Percentiles rank a stretch among this genome's conserved stretches.
Evolutionary conservation across 2,113 vertebrate genomes (phyloP).

Genomic region (Malaclemys terrapin): DNA sequence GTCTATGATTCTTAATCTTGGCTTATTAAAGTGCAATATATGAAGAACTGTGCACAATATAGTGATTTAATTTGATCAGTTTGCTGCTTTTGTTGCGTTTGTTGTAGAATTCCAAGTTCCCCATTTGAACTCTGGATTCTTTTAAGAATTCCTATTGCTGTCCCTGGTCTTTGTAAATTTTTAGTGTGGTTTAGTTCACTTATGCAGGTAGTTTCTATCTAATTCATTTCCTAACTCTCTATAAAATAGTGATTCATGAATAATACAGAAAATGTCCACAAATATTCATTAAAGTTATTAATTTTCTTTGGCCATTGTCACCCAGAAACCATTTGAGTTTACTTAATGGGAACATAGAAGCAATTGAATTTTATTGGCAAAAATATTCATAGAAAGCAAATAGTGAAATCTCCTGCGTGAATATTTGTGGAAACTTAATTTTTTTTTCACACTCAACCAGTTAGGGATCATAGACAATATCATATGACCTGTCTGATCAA

Average conservation of each 20-base stretch:
- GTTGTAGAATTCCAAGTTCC: not conserved
- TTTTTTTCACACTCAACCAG: not conserved
- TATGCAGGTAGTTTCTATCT: not conserved
- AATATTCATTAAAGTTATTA: not conserved
- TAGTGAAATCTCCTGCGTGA: fast-evolving
- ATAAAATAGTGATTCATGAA: not conserved
- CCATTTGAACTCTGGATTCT: not conserved
- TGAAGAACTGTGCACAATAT: not conserved
- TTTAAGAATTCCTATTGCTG: not conserved
- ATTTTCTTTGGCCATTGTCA: not conserved
- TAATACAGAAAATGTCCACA: not conserved
- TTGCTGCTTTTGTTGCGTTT: slow-evolving; percentile 15
- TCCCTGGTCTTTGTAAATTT: not conserved
- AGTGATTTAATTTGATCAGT: not conserved
- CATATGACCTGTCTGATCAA: slow-evolving; percentile 43
- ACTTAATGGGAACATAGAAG: not conserved
- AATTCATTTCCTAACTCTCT: not conserved
- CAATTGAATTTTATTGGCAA: not conserved
- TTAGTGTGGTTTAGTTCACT: not conserved
- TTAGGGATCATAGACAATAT: not conserved
- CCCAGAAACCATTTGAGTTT: not conserved
- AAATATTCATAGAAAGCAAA: not conserved
- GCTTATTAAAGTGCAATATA: slow-evolving; percentile 12
- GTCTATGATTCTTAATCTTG: slow-evolving; percentile 13
- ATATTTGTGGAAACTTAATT: not conserved